Conservation (phyloP, 2,113 vertebrate species). For the Ondatra zibethicus region DNA sequence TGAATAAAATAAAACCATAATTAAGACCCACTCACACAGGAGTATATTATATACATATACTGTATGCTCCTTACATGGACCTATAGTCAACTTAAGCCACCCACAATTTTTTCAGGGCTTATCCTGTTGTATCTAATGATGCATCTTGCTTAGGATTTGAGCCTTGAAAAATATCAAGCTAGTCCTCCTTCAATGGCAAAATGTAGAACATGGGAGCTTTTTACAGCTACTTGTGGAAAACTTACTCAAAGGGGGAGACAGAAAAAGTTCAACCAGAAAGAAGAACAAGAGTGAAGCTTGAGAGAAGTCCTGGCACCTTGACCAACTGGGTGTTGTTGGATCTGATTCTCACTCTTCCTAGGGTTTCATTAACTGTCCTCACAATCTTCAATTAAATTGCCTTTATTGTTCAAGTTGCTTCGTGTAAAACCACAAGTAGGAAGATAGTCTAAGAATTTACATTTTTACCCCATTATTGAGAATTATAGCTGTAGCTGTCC, state of each 20-base stretch:
- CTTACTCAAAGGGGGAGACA: background rate
- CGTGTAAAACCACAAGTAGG: background rate
- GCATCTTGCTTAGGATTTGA: background rate
- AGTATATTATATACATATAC: background rate
- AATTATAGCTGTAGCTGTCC: background rate
- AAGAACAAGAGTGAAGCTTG: background rate
- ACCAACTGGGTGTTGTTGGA: background rate
- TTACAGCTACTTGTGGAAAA: background rate
- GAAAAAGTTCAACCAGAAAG: slow-evolving; percentile 28
- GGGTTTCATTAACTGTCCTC: background rate
- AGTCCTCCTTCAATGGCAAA: background rate
- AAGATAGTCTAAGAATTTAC: background rate
- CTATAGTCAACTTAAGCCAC: background rate
- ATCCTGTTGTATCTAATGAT: background rate
- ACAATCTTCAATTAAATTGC: background rate
- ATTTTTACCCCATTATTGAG: background rate
- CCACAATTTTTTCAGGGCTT: background rate
- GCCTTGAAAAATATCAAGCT: background rate
- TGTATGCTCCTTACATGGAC: background rate
- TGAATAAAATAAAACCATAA: background rate
- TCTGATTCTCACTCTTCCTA: slow-evolving; percentile 2
- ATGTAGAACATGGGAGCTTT: background rate
- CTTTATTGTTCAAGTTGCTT: background rate
- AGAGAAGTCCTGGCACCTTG: background rate
- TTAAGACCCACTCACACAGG: background rate